Conservation (phyloP, 2,797 vertebrate species). For the Psittacula echo region DNA sequence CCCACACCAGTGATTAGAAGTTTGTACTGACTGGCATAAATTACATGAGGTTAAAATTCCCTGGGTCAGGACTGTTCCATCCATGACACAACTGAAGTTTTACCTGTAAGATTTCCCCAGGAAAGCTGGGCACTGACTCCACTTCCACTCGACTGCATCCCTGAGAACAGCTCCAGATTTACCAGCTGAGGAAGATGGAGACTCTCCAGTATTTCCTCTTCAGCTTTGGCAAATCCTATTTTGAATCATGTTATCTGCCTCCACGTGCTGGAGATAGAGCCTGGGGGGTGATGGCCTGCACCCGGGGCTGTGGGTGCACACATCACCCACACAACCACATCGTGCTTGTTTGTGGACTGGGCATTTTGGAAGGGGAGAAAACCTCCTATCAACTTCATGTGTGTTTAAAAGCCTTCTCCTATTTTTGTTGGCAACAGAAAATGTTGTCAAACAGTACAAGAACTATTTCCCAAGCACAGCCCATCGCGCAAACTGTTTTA, state of each 20-base stretch:
- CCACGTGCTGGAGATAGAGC: background rate
- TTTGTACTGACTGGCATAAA: background rate
- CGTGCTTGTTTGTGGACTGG: fast-evolving
- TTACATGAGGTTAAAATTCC: background rate
- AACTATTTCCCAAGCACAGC: background rate
- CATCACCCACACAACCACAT: background rate
- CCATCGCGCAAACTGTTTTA: fast-evolving
- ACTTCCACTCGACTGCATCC: background rate
- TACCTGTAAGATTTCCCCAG: background rate
- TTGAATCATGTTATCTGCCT: background rate
- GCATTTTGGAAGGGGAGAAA: background rate
- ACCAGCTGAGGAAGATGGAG: background rate
- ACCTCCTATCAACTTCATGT: fast-evolving
- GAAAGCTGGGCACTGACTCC: background rate
- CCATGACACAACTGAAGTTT: background rate
- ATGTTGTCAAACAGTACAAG: fast-evolving
- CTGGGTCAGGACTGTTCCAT: background rate
- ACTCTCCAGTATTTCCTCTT: background rate
- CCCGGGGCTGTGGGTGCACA: background rate
- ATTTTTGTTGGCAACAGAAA: background rate
- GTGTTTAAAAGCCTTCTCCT: fast-evolving
- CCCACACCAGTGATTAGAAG: background rate
- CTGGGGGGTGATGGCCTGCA: background rate
- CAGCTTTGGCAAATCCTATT: background rate
- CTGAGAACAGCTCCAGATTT: background rate